Conservation (phyloP, 2,888 invertebrate species). For the Luperina nickerlii region DNA sequence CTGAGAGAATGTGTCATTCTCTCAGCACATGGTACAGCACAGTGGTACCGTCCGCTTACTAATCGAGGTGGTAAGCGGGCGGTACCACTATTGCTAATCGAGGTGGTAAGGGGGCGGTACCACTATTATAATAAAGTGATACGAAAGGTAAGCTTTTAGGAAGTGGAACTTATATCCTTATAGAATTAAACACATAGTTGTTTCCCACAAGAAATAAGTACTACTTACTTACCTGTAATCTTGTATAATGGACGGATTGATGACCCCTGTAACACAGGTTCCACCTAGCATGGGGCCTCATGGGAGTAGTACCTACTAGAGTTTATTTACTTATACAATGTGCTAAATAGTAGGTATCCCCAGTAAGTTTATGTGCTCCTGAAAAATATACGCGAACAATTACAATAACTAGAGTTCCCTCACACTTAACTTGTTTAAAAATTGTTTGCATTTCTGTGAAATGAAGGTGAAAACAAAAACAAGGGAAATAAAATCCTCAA, state of each 20-base stretch:
- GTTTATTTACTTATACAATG: neutral
- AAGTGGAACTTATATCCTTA: neutral
- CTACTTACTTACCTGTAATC: neutral
- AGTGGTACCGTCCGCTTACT: too few relatives aligned
- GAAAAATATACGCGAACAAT: neutral
- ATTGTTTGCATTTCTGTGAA: neutral
- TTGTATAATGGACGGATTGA: neutral
- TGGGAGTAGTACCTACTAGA: neutral
- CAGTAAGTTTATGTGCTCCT: neutral
- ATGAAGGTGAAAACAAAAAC: neutral
- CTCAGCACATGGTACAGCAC: too few relatives aligned
- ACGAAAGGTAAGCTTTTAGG: neutral
- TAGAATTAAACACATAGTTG: neutral
- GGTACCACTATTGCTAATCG: too few relatives aligned
- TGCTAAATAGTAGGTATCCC: neutral
- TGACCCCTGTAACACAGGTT: neutral
- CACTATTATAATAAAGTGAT: neutral
- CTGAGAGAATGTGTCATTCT: neutral
- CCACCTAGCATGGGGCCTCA: neutral
- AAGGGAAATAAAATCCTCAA: too few relatives aligned
- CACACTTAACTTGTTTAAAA: neutral
- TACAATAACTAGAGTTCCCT: too few relatives aligned
- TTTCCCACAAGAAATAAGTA: neutral
- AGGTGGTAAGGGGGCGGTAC: neutral
- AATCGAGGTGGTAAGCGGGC: neutral